Evolutionary conservation across 2,888 invertebrate species (phyloP), one percentile per base, ranked within the genome.

Genomic region (Phania funesta): DNA sequence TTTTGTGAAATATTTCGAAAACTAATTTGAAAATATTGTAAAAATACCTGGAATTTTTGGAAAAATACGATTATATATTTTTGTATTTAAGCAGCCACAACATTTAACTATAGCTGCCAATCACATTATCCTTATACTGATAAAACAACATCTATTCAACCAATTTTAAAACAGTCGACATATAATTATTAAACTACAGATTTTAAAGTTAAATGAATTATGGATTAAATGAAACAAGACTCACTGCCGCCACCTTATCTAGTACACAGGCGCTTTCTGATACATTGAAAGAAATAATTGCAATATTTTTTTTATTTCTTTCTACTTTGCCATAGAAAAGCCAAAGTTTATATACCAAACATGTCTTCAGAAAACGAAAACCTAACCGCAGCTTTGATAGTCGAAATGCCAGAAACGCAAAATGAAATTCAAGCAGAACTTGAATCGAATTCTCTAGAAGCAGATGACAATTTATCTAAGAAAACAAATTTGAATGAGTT

Each of bases 341-440:
- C 73, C 41, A 52, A 29, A 16, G 48, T 38, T 6, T 16, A 32
- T 35, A 41, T 41, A 16, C 5, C n/a, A 38, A 80, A 32, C 35
- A 84, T 82, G 82, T 70, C 82, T 41, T 58, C 74, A 32, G 78
- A 58, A 54, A 75, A 56, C 41, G 24, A 18, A 20, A 58, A 73
- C 52, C 29, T 77, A 35, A 79, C 78, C 2, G 81, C 73, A 50
- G 84, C 81, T 35, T 56, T 83, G 26, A 71, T 83, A 32, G 62
- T 74, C 8, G 83, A 84, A 79, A 80, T 83, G 77, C 83, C 80
- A 6, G 83, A 84, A 50, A 84, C 80, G 80, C 75, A 83, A 68
- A 56, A 83, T 52, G 83, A 83, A 70, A 84, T 83, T 20, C 74
- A 82, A 60, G 71, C 16, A 2, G 71, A 84, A 67, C 70, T 84